Conservation (phyloP, 2,888 invertebrate species). For the Notocelia uddmanniana region DNA sequence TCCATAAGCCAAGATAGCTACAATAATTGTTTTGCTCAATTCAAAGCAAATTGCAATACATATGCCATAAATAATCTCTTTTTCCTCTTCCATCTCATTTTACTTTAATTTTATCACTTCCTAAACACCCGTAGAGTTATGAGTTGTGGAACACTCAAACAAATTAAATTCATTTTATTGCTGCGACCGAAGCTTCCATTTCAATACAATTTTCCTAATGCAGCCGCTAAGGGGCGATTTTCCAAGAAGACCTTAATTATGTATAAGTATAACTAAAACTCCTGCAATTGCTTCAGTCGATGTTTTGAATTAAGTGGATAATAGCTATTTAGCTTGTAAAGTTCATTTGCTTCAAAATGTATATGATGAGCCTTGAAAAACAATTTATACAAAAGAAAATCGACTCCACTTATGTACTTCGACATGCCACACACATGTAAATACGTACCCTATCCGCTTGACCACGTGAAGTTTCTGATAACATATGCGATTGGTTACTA, state of each 20-base stretch:
- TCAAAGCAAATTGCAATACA: no score
- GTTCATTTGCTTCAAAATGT: no score
- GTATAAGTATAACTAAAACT: constrained; percentile 39
- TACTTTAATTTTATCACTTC: constrained; percentile 30
- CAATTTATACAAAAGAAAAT: no score
- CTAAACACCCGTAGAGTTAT: constrained; percentile 41
- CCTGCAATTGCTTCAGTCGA: constrained; percentile 47
- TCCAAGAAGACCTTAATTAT: constrained; percentile 52
- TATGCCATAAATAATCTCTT: neutral
- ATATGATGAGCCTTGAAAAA: no score
- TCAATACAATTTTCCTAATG: constrained; percentile 78
- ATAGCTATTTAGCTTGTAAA: no score
- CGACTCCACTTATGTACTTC: no score
- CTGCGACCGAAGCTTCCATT: constrained; percentile 68
- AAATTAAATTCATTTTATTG: constrained; percentile 76
- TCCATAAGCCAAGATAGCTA: no score
- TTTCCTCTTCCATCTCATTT: neutral
- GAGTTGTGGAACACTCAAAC: constrained; percentile 61
- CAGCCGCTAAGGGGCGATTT: constrained; percentile 71
- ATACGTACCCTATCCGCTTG: no score
- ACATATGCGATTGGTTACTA: no score
- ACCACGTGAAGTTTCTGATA: no score
- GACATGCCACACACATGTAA: no score
- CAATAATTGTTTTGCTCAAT: no score
- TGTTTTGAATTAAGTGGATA: constrained; percentile 48